Evolutionary conservation across 2,888 invertebrate species (phyloP).

Genomic region (Lithophane ornitopus): DNA sequence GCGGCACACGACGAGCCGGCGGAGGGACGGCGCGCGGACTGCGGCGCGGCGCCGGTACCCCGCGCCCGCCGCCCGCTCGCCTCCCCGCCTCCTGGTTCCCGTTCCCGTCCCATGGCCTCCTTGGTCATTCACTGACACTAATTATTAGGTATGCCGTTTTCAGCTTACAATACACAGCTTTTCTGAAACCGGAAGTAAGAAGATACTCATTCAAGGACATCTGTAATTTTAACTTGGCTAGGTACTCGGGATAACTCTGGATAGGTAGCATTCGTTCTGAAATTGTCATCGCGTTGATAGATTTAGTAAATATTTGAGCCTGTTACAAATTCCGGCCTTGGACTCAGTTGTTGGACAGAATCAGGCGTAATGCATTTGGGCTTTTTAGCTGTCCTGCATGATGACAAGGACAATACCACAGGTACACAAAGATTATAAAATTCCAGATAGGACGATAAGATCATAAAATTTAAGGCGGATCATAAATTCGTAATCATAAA

Average conservation of each 20-base stretch:
- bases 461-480: not conserved
- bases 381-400: constrained; percentile 68
- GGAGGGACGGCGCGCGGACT: constrained; percentile 86
- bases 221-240: not conserved
- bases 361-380: constrained; percentile 71
- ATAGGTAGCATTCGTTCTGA: not conserved
- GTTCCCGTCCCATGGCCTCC: constrained; percentile 70
- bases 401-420: constrained; percentile 69
- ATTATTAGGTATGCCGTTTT: constrained; percentile 54
- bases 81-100: constrained; percentile 66
- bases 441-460: constrained; percentile 27
- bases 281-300: not conserved
- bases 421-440: constrained; percentile 66
- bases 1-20: constrained; percentile 80
- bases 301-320: not conserved
- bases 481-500: not conserved
- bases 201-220: not conserved
- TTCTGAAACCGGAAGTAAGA: constrained; percentile 41
- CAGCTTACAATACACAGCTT: constrained; percentile 26
- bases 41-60: constrained; percentile 76
- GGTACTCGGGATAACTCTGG: not conserved
- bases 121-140: constrained; percentile 68
- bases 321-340: constrained; percentile 25
- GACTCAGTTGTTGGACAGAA: constrained; percentile 39
- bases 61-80: constrained; percentile 64